Base-by-base conservation (phyloP, 2,797 vertebrate species). In the Alfaro cultratus region DNA sequence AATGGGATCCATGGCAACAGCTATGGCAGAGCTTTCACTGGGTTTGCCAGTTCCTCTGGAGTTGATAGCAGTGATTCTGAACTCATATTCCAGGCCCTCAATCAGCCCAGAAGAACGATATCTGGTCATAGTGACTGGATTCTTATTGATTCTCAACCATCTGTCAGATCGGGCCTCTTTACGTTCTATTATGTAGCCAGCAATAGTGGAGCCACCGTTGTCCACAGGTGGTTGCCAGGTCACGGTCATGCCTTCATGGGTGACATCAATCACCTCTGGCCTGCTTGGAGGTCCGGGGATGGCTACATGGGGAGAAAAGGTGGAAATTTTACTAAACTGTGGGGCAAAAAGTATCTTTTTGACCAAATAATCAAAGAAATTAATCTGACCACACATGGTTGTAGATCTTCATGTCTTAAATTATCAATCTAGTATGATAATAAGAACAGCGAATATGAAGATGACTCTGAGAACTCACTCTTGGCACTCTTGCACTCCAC, bases 211-310 rank as follows among this genome's bases (percentile, higher is more conserved):
- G 85, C 98, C 97, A 83, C 99, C 99, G 0, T 99, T 97, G 79
- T 98, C 96, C 89, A 96, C 97, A 47, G 99, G 99, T 89, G 97
- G 94, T 75, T 95, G 96, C 99, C 99, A 99, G 43, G 97, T 98
- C 86, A 99, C 82, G 11, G 98, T 99, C 98, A 99, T 99, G 80
- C 98, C 98, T 81, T 99, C 99, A 82, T 98, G 97, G 83, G 97
- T 97, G 64, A 97, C 91, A 89, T 99, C 99, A 89, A 99, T 93
- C 81, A 99, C 94, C 90, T 99, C 97, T 82, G 97, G 97, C 83
- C 91, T 97, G 91, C 96, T 97, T 86, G 98, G 97, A 88, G 97
- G 96, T 92, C 97, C 97, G 85, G 99, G 97, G 88, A 98, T 95
- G 86, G 96, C 99, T 99, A 86, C 31, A 76, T 0, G 68, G 8